Evolutionary conservation across 2,888 invertebrate genomes (phyloP).

Genomic region (Sarcophaga caerulescens): DNA sequence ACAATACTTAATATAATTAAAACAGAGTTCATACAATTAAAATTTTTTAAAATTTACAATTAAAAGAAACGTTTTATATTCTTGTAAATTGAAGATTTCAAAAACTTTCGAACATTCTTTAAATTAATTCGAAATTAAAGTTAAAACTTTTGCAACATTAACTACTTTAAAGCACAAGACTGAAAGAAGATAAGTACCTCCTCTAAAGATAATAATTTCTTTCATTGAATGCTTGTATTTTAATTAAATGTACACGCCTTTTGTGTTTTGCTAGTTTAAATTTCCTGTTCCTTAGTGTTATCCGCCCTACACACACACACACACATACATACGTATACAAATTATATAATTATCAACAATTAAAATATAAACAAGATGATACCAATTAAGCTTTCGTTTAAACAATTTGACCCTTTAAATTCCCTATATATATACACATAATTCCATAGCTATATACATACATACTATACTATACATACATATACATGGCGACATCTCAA

Average conservation of each 20-base stretch:
- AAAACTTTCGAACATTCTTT: background rate
- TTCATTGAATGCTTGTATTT: constrained; percentile 16
- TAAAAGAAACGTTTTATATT: background rate
- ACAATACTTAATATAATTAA: background rate
- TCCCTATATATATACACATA: background rate
- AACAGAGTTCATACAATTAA: background rate
- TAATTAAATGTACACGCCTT: background rate
- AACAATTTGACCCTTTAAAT: background rate
- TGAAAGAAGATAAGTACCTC: constrained; percentile 53
- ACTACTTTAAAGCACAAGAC: constrained; percentile 22
- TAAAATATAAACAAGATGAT: too few species aligned
- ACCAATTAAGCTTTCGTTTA: background rate
- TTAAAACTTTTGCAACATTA: constrained; percentile 23
- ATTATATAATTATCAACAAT: background rate
- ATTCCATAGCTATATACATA: too few species aligned
- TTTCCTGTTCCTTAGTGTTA: background rate
- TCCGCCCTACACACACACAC: too few species aligned
- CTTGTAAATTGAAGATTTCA: too few species aligned
- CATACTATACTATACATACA: too few species aligned
- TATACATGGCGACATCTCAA: too few species aligned
- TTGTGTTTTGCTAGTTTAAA: too few species aligned
- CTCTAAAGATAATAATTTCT: constrained; percentile 1
- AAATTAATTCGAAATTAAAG: background rate
- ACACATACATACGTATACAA: background rate
- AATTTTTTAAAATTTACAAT: background rate